Conservation (phyloP, 2,797 vertebrate species). For the Oreonectes daqikongensis region DNA sequence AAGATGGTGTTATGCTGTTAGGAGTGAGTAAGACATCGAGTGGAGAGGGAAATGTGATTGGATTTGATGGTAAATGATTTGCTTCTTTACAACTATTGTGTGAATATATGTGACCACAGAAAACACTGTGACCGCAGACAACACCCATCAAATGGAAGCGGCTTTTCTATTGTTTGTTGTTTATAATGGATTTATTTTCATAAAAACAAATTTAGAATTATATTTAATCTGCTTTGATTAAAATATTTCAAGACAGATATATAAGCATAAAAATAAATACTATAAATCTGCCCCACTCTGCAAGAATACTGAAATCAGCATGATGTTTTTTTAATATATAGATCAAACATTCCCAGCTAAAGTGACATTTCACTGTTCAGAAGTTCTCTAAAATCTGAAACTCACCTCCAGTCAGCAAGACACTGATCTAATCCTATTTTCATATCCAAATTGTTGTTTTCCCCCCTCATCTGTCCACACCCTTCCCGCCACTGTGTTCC, state of each 20-base stretch:
- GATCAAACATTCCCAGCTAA: too few species aligned
- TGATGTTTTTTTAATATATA: too few species aligned
- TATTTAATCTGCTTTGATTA: too few species aligned
- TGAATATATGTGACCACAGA: background rate
- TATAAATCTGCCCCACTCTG: too few species aligned
- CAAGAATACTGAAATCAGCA: background rate
- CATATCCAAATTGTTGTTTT: constrained; percentile 30
- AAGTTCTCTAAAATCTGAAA: background rate
- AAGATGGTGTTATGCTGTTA: constrained; percentile 93
- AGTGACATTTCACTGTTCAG: too few species aligned
- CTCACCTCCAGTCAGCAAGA: background rate
- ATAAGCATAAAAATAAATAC: background rate
- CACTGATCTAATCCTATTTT: background rate
- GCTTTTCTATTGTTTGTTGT: background rate
- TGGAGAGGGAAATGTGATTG: constrained; percentile 70
- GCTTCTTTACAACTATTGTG: background rate
- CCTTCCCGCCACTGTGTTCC: constrained; percentile 52
- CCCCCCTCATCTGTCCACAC: constrained; percentile 53
- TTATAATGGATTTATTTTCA: too few species aligned
- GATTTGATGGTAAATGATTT: constrained; percentile 75
- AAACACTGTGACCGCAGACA: background rate
- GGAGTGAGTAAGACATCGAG: constrained; percentile 86
- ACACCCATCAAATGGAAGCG: background rate
- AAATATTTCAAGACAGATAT: background rate
- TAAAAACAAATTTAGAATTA: too few species aligned